A percentile compares a stretch with the other conserved stretches of the same genome.
phyloP scores from a whole-genome alignment of 1,140 invertebrate genomes.

The Drosophila jambulina region DNA sequence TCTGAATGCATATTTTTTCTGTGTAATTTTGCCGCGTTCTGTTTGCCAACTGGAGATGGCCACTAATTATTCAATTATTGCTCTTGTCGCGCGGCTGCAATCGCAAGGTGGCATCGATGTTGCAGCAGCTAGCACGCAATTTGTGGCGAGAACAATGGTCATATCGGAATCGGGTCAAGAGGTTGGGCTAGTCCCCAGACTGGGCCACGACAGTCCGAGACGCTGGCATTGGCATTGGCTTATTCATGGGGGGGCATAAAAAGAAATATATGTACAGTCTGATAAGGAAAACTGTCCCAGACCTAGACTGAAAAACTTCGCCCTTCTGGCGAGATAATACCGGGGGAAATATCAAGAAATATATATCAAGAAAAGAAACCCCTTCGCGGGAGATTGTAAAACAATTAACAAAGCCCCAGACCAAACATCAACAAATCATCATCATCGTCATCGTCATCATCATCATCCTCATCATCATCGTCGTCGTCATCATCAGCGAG shows the following conservation, averaged over 20 bases:
- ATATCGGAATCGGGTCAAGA: slow-evolving; percentile 60
- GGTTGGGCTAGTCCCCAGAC: slow-evolving; percentile 27
- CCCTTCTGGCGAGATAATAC: slow-evolving; percentile 9
- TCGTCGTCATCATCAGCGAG: background rate
- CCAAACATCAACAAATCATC: slow-evolving; percentile 49
- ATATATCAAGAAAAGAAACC: slow-evolving; percentile 17
- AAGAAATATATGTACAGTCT: background rate
- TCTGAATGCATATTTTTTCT: slow-evolving; percentile 8
- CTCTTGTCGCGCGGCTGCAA: slow-evolving; percentile 29
- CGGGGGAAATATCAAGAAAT: background rate
- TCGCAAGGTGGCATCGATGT: slow-evolving; percentile 24
- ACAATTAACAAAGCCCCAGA: slow-evolving; percentile 20
- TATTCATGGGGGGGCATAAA: slow-evolving; percentile 21
- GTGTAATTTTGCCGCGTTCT: slow-evolving; percentile 7
- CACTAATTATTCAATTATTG: slow-evolving; percentile 66
- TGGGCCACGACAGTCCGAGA: background rate
- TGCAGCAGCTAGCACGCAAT: slow-evolving; percentile 14
- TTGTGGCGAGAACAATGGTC: slow-evolving; percentile 23
- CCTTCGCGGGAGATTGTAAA: slow-evolving; percentile 22
- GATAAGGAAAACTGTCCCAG: slow-evolving; percentile 17
- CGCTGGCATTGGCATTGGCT: background rate
- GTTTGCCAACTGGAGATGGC: slow-evolving; percentile 46
- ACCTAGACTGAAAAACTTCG: slow-evolving; percentile 11
- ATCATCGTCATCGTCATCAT: background rate
- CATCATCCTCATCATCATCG: too few species aligned